Conservation (phyloP, 2,113 vertebrate genomes). For the Gallinago media region DNA sequence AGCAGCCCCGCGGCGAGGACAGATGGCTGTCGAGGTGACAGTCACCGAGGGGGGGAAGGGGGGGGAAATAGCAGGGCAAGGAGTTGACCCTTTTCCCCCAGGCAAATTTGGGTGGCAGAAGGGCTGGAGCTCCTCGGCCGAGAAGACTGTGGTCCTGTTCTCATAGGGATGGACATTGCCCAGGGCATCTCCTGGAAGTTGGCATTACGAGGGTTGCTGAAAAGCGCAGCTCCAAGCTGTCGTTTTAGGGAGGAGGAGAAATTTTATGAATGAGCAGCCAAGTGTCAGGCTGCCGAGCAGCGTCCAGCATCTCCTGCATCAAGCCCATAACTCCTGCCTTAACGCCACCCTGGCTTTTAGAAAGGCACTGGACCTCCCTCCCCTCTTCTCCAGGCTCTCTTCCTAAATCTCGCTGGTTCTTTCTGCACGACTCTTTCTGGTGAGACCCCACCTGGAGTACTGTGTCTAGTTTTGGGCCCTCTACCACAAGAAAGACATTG, state of each 20-base stretch:
- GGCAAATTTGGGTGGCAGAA: not conserved
- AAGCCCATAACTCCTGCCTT: not conserved
- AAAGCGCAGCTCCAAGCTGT: not conserved
- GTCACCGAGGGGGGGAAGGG: not conserved
- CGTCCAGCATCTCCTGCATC: not conserved
- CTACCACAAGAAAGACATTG: too few relatives aligned
- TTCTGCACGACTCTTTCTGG: not conserved
- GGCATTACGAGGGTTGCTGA: not conserved
- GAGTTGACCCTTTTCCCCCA: not conserved
- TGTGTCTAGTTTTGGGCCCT: too few relatives aligned
- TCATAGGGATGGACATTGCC: not conserved
- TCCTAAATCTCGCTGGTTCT: not conserved
- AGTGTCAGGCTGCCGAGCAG: not conserved
- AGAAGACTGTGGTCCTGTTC: fast-evolving
- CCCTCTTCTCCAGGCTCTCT: not conserved
- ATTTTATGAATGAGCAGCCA: constrained; percentile 30
- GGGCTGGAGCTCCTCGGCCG: not conserved
- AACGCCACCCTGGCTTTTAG: fast-evolving
- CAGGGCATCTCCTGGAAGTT: not conserved
- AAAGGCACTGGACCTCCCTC: not conserved
- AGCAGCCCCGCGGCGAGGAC: not conserved
- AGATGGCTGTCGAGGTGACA: not conserved
- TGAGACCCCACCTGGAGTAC: too few relatives aligned
- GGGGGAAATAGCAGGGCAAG: not conserved
- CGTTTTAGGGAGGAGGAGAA: not conserved